Evolutionary conservation across 2,797 vertebrate species (phyloP), one percentile per base, ranked within the genome.

Genomic region (Kryptopterus vitreolus): DNA sequence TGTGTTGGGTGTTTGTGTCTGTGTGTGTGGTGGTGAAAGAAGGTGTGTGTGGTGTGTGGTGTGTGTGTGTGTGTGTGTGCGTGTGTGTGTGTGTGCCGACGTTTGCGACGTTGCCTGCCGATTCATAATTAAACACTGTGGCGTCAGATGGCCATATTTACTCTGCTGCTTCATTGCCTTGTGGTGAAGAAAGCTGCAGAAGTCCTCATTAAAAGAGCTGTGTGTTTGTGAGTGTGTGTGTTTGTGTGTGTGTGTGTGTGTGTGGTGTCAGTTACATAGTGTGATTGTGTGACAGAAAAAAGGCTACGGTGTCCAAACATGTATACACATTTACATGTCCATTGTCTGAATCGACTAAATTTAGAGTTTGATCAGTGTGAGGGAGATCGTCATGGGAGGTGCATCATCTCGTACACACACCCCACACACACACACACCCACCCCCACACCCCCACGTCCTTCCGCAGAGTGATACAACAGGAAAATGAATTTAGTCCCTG

Each of bases 41-140:
- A n/a, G n/a, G 35, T 66, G 62, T 65, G 33, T 65, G 57, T 58
- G 57, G 24, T 26, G 57, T 13, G 57, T 26, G 57, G 66, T 69
- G 66, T 68, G 43, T 48, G 65, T 48, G 65, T 69, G 66, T 43
- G 35, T 66, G 62, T 65, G 33, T 65, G 57, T 58, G 57, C 13
- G 24, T 26, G 57, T 13, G 57, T 26, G 57, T 50, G 31, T 24
- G 18, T 3, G 59, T 29, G 62, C n/a, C n/a, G n/a, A 50, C 78
- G 76, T 50, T 66, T 80, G 69, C 63, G 70, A 29, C 1, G 52
- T 63, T 43, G 61, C 74, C 77, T 81, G 78, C 72, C 3, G 61
- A 84, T 84, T 78, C 79, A 81, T 86, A 81, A 86, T 81, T 84
- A 84, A 84, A 83, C 78, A 81, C 71, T 62, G 70, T 75, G 78